phyloP scores from a whole-genome alignment of 2,888 invertebrate genomes.

The Philopedon plagiatum region DNA sequence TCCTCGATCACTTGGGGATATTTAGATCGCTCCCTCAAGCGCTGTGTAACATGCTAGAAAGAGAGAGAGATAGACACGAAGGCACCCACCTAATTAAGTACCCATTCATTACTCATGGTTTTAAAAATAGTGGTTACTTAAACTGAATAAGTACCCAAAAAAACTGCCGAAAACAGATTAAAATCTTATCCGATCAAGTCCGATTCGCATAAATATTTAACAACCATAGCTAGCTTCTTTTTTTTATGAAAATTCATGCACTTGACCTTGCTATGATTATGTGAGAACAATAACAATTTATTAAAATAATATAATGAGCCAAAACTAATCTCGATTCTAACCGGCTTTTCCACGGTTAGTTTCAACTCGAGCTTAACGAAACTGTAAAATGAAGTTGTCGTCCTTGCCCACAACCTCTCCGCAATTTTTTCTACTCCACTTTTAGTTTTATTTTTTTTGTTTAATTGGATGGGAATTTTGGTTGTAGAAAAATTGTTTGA shows the following conservation, averaged over 20 bases:
- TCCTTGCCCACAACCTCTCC: slow-evolving; percentile 19
- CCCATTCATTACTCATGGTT: no score
- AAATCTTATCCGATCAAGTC: background rate
- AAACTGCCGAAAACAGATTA: no score
- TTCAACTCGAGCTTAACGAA: slow-evolving; percentile 15
- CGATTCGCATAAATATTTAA: background rate
- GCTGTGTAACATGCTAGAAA: no score
- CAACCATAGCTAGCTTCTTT: background rate
- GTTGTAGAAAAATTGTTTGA: no score
- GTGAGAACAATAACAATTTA: slow-evolving; percentile 33
- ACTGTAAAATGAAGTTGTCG: slow-evolving; percentile 22
- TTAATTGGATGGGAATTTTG: background rate
- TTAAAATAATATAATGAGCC: slow-evolving; percentile 42
- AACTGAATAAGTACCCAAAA: no score
- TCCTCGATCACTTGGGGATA: no score
- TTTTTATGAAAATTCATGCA: slow-evolving; percentile 25
- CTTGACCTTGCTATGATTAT: slow-evolving; percentile 40
- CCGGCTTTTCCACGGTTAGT: slow-evolving; percentile 16
- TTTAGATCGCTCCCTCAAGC: no score
- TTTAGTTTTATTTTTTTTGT: slow-evolving; percentile 5
- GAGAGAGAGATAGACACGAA: no score
- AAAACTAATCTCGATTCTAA: slow-evolving; percentile 39
- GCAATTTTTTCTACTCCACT: slow-evolving; percentile 16
- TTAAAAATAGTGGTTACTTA: no score
- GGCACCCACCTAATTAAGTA: no score